phyloP scores from a whole-genome alignment of 1,140 invertebrate species.

The Euura saliciscinereae region DNA sequence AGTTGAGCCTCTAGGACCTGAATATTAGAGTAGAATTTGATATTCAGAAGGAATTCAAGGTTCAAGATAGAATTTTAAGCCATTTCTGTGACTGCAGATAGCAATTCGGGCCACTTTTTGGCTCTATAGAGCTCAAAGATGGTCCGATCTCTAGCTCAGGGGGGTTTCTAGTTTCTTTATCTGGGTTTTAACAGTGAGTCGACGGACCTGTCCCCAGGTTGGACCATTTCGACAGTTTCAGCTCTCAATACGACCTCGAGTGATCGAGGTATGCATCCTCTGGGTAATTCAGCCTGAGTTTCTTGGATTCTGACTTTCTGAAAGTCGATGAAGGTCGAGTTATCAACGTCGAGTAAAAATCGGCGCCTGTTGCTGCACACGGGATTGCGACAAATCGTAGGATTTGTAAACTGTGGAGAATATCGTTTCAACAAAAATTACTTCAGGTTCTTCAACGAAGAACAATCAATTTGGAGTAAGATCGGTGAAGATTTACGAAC shows the following conservation, averaged over 20 bases:
- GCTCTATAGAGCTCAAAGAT: background rate
- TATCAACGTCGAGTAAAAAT: constrained; percentile 92
- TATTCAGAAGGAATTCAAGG: too few relatives aligned
- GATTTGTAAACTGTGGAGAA: constrained; percentile 81
- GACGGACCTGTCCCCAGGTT: constrained; percentile 64
- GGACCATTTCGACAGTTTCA: constrained; percentile 95
- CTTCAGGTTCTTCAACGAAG: background rate
- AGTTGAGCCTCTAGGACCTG: constrained; percentile 1
- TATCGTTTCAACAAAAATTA: constrained; percentile 22
- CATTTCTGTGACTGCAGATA: background rate
- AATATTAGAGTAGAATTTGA: background rate
- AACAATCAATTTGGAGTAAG: background rate
- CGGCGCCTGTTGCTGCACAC: constrained; percentile 90
- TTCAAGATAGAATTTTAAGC: too few relatives aligned
- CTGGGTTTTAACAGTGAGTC: background rate
- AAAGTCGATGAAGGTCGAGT: constrained; percentile 97
- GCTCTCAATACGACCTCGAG: constrained; percentile 96
- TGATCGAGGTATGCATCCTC: constrained; percentile 95
- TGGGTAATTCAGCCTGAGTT: constrained; percentile 94
- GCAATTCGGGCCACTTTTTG: constrained; percentile 6
- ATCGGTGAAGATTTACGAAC: constrained; percentile 56
- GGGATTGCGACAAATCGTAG: constrained; percentile 94
- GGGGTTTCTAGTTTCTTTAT: background rate
- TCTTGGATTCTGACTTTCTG: constrained; percentile 99
- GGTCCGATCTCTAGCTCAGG: background rate